Percentiles rank a stretch among this genome's conserved stretches.
phyloP scores from a whole-genome alignment of 2,797 vertebrate genomes.

The Poecilia gillii region DNA sequence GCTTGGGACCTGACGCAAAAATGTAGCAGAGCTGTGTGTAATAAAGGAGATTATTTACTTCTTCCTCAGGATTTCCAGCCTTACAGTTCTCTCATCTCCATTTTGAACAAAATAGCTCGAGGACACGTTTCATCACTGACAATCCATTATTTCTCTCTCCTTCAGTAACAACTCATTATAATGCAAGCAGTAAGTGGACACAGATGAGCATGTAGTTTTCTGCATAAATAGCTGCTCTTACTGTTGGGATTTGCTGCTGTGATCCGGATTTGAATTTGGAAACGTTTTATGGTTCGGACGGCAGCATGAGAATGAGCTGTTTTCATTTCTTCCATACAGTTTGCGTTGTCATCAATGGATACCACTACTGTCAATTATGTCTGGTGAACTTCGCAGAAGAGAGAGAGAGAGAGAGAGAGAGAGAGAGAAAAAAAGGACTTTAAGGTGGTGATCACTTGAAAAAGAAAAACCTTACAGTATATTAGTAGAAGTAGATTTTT shows the following conservation, averaged over 20 bases:
- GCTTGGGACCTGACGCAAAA: slow-evolving; percentile 44
- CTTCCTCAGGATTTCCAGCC: slow-evolving; percentile 50
- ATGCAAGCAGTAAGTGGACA: slow-evolving; percentile 13
- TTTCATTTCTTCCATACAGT: slow-evolving; percentile 3
- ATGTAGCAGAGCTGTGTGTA: slow-evolving; percentile 35
- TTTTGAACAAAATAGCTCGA: slow-evolving; percentile 33
- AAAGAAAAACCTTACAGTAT: background rate
- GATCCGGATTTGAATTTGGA: slow-evolving; percentile 1
- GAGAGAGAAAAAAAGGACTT: background rate
- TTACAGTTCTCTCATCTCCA: slow-evolving; percentile 39
- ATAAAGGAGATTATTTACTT: slow-evolving; percentile 66
- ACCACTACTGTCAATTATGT: background rate
- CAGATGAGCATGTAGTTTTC: slow-evolving; percentile 16
- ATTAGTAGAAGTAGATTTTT: background rate
- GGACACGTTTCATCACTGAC: slow-evolving; percentile 46
- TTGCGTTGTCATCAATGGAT: background rate
- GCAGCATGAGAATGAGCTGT: slow-evolving; percentile 5
- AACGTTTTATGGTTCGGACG: background rate
- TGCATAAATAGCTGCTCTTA: slow-evolving; percentile 5
- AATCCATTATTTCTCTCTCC: slow-evolving; percentile 20
- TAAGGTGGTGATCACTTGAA: background rate
- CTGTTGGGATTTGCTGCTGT: slow-evolving; percentile 8
- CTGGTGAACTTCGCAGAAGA: background rate
- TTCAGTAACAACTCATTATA: slow-evolving; percentile 24
- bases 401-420: background rate